These are phyloP conservation scores for Diorhabda carinulata DNA, from an alignment of 1,140 invertebrate species.

Conservation along the genomic window DNA sequence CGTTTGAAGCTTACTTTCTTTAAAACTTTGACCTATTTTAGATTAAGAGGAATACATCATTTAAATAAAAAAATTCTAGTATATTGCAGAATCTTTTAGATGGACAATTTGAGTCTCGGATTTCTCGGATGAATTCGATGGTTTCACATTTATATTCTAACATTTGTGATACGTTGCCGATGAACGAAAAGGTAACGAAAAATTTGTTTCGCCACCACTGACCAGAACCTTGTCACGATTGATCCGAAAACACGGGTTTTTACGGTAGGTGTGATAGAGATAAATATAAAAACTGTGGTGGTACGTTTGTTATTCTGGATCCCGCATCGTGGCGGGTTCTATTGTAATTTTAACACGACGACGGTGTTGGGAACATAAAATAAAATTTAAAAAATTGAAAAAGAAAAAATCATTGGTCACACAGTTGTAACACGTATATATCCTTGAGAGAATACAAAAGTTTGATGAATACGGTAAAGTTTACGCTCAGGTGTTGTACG, in stretches of 20 bases:
- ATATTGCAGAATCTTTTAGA: too few relatives aligned
- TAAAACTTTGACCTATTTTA: too few relatives aligned
- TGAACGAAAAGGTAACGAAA: neutral
- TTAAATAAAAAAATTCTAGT: too few relatives aligned
- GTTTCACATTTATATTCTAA: too few relatives aligned
- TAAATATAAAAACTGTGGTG: constrained; percentile 1
- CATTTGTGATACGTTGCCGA: too few relatives aligned
- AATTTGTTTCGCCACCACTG: neutral
- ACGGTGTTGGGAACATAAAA: constrained; percentile 1
- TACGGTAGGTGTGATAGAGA: constrained; percentile 11
- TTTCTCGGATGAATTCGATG: too few relatives aligned
- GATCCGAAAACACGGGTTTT: neutral
- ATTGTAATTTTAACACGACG: constrained; percentile 11
- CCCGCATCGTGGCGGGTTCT: constrained; percentile 8
- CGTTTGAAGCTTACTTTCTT: too few relatives aligned
- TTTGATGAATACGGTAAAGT: constrained; percentile 32
- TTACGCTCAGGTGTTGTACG: constrained; percentile 29
- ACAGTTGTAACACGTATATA: constrained; percentile 19
- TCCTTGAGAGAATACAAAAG: constrained; percentile 30
- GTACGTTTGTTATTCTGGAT: constrained; percentile 3
- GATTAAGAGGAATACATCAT: too few relatives aligned
- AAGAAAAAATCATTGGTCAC: constrained; percentile 15
- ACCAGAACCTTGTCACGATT: neutral
- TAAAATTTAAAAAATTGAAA: neutral
- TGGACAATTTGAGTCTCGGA: too few relatives aligned